A percentile compares a stretch with the other conserved stretches of the same genome.
Evolutionary conservation across 2,797 vertebrate genomes (phyloP).

Genomic region (Echeneis naucrates): DNA sequence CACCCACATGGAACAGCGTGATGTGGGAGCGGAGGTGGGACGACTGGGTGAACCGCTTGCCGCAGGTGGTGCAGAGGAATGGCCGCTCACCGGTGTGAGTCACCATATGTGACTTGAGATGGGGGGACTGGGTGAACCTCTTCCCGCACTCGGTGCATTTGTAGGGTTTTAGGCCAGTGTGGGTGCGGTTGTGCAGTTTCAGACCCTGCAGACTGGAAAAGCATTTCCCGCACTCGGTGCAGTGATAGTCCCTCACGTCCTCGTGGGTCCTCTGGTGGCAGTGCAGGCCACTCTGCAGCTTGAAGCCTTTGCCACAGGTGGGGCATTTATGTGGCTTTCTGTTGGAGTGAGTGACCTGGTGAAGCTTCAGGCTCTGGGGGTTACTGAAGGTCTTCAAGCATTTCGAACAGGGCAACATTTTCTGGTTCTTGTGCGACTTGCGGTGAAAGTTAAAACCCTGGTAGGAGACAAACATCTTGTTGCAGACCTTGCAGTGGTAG

Average conservation of each 20-base stretch:
- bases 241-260: slow-evolving; percentile 62
- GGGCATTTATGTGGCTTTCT: slow-evolving; percentile 62
- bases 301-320: slow-evolving; percentile 70
- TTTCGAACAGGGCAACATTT: slow-evolving; percentile 54
- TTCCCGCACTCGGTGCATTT: slow-evolving; percentile 67
- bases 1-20: slow-evolving; percentile 70
- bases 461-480: slow-evolving; percentile 74
- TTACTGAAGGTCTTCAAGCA: slow-evolving; percentile 70
- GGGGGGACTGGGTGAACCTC: slow-evolving; percentile 72
- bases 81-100: slow-evolving; percentile 75
- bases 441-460: slow-evolving; percentile 74
- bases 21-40: slow-evolving; percentile 72
- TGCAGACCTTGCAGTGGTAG: slow-evolving; percentile 64
- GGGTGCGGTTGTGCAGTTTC: slow-evolving; percentile 71
- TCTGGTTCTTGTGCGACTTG: slow-evolving; percentile 38
- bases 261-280: slow-evolving; percentile 69
- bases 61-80: slow-evolving; percentile 72
- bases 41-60: slow-evolving; percentile 74
- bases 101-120: slow-evolving; percentile 73
- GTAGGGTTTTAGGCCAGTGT: slow-evolving; percentile 73
- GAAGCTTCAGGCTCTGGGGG: slow-evolving; percentile 70
- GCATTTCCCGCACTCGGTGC: slow-evolving; percentile 64
- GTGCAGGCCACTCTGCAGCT: slow-evolving; percentile 67
- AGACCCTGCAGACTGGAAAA: slow-evolving; percentile 74
- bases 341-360: slow-evolving; percentile 70